A percentile compares a stretch with the other conserved stretches of the same genome.
Evolutionary conservation across 2,888 invertebrate species (phyloP).

Genomic region (Hyalella azteca): DNA sequence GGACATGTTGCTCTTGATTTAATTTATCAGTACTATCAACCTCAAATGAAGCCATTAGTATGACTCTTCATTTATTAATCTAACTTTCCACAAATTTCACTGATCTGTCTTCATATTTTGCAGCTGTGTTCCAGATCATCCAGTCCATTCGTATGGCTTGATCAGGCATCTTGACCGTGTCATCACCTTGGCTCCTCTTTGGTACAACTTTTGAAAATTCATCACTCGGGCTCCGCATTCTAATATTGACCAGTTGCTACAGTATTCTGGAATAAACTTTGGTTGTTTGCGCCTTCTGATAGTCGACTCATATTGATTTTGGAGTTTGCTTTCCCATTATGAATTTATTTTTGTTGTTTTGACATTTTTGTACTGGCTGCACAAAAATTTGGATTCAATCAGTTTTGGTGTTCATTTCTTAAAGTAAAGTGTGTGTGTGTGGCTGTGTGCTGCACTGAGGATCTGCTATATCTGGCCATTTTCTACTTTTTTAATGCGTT

Average conservation of each 20-base stretch:
- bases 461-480: background rate
- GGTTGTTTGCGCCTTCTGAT: background rate
- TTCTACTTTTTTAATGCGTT: background rate
- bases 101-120: background rate
- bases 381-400: too few relatives aligned
- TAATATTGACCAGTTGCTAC: too few relatives aligned
- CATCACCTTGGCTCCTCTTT: background rate
- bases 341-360: too few relatives aligned
- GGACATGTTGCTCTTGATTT: too few relatives aligned
- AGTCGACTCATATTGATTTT: background rate
- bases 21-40: too few relatives aligned
- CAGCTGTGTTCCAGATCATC: conserved; percentile 41
- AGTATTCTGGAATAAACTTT: background rate
- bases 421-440: background rate
- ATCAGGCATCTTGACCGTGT: background rate
- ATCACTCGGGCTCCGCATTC: too few relatives aligned
- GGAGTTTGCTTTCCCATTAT: background rate
- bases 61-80: too few relatives aligned
- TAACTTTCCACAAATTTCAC: too few relatives aligned
- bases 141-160: conserved; percentile 38
- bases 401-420: background rate
- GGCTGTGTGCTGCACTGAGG: too few relatives aligned
- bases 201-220: background rate
- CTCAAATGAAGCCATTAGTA: too few relatives aligned
- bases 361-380: too few relatives aligned